These are phyloP conservation scores for Hexactinellida sp. DNA, from an alignment of 37 sponge, comb jelly and placozoan genomes.

Conservation along the genomic window DNA sequence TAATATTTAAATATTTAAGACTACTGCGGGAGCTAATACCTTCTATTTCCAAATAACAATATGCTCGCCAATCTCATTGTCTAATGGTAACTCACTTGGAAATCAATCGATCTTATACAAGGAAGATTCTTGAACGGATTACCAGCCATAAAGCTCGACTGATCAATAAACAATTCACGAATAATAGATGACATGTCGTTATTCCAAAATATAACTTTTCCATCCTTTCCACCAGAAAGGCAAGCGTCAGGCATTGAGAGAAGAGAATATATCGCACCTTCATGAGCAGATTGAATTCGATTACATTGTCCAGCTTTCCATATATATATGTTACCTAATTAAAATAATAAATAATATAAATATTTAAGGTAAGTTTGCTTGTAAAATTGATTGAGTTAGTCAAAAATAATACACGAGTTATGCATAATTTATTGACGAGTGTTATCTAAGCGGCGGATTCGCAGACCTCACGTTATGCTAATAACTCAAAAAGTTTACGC, in stretches of 20 bases:
- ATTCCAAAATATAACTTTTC: conserved; percentile 75
- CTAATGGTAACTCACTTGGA: conserved; percentile 61
- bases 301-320: neutral
- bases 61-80: too few relatives aligned
- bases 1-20: too few relatives aligned
- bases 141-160: conserved; percentile 27
- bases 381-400: too few relatives aligned
- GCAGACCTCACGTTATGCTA: too few relatives aligned
- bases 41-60: too few relatives aligned
- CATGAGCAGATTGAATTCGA: neutral
- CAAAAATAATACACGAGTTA: too few relatives aligned
- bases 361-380: neutral
- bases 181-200: conserved; percentile 16
- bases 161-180: conserved; percentile 15
- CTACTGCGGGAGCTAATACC: too few relatives aligned
- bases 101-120: conserved; percentile 57
- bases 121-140: conserved; percentile 39
- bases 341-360: neutral
- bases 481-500: too few relatives aligned
- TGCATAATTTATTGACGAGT: too few relatives aligned
- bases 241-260: neutral
- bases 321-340: conserved; percentile 37
- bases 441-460: too few relatives aligned
- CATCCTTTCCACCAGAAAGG: conserved; percentile 88
- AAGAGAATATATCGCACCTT: neutral